Conservation (phyloP, 2,888 invertebrate species). For the Lasioglossum morio region DNA sequence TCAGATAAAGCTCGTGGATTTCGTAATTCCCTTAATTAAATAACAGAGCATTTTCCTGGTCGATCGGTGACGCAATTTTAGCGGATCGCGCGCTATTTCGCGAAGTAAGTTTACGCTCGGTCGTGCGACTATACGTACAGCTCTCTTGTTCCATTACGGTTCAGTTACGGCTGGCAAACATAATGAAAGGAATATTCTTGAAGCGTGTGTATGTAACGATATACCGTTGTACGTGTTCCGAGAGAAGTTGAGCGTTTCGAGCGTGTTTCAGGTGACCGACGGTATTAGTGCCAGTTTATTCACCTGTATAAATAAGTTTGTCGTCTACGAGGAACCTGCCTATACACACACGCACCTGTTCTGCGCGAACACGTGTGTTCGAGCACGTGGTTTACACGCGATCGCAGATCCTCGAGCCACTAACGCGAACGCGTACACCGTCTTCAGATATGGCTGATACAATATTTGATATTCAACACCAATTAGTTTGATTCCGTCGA, state of each 20-base stretch:
- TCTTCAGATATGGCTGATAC: neutral
- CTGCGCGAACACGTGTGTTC: neutral
- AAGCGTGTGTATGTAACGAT: neutral
- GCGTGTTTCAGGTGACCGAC: slow-evolving; percentile 9
- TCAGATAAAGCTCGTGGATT: slow-evolving; percentile 17
- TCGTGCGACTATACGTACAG: neutral
- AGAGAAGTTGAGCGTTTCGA: slow-evolving; percentile 23
- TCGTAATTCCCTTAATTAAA: slow-evolving; percentile 27
- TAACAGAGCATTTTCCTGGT: neutral
- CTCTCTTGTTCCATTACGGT: slow-evolving; percentile 44
- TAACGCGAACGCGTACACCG: neutral
- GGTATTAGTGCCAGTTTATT: slow-evolving; percentile 51
- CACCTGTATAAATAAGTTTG: slow-evolving; percentile 62
- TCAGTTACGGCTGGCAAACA: slow-evolving; percentile 45
- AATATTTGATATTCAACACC: neutral
- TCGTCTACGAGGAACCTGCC: neutral
- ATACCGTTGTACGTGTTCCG: neutral
- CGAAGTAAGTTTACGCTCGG: slow-evolving; percentile 5
- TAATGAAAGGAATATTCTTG: slow-evolving; percentile 33
- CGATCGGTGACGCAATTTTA: slow-evolving; percentile 28
- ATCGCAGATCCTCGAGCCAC: neutral
- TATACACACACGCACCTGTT: slow-evolving; percentile 3
- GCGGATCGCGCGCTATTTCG: slow-evolving; percentile 28
- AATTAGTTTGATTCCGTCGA: no score
- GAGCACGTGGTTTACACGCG: neutral